Conservation (phyloP, 2,888 invertebrate genomes). For the Synanthedon formicaeformis region DNA sequence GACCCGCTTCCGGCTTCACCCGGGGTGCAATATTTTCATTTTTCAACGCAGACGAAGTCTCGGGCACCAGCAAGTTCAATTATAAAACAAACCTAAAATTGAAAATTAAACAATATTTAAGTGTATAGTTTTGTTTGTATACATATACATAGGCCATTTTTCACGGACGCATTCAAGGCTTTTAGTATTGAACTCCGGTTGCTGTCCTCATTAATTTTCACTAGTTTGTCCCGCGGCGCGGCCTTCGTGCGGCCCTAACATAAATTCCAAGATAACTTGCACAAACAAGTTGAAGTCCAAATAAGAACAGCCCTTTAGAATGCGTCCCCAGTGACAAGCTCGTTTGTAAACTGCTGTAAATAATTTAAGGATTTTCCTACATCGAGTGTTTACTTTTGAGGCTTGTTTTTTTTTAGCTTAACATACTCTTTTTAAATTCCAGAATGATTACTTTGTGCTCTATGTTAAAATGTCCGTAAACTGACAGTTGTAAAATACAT, state of each 20-base stretch:
- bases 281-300: conserved; percentile 54
- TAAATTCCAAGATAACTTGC: conserved; percentile 59
- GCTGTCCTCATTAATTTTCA: conserved; percentile 52
- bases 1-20: no score
- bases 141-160: neutral
- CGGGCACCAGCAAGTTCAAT: no score
- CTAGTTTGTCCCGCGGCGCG: conserved; percentile 41
- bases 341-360: conserved; percentile 38
- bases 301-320: conserved; percentile 50
- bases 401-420: neutral
- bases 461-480: no score
- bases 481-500: no score
- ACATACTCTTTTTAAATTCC: no score
- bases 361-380: conserved; percentile 15
- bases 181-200: conserved; percentile 21
- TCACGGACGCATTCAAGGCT: neutral
- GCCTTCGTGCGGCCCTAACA: conserved; percentile 47
- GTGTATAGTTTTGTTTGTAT: no score
- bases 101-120: no score
- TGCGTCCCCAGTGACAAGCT: conserved; percentile 46
- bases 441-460: no score
- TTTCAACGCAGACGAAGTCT: no score
- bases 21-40: no score
- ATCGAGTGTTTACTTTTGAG: neutral
- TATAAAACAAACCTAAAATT: no score